These are phyloP conservation scores for Arctocebus calabarensis DNA, from an alignment of 2,797 vertebrate genomes.

Conservation along the genomic window DNA sequence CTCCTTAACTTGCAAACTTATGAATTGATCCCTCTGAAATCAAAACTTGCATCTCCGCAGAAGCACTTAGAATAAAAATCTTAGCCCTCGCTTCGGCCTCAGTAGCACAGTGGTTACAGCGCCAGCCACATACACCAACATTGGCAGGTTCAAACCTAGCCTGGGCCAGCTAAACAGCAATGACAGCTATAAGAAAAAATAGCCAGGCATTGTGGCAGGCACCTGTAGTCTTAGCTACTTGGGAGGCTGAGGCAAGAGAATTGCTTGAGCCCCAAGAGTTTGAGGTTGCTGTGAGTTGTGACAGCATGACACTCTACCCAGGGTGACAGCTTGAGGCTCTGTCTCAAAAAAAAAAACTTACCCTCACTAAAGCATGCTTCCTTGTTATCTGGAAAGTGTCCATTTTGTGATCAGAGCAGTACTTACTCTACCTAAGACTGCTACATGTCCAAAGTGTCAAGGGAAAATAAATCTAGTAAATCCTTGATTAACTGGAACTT, in stretches of 20 bases:
- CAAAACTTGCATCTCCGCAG: neutral
- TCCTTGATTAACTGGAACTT: neutral
- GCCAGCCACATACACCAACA: neutral
- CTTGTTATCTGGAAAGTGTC: neutral
- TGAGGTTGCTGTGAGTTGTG: no score
- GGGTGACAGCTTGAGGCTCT: no score
- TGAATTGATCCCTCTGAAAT: neutral
- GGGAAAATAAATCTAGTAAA: neutral
- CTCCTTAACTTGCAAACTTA: neutral
- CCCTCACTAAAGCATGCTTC: neutral
- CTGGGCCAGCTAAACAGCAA: no score
- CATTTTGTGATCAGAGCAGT: neutral
- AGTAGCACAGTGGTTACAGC: no score
- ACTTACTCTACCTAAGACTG: neutral
- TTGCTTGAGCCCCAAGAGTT: no score
- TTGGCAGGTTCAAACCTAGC: no score
- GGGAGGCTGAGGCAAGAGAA: no score
- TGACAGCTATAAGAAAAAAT: no score
- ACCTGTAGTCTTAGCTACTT: no score
- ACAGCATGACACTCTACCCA: no score
- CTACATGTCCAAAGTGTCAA: neutral
- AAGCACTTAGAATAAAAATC: neutral
- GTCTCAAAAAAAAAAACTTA: neutral
- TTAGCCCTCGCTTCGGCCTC: neutral
- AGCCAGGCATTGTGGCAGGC: no score